Percentiles rank a stretch among this genome's conserved stretches.
Evolutionary conservation across 2,888 invertebrate species (phyloP).

Genomic region (Pammene fasciana): DNA sequence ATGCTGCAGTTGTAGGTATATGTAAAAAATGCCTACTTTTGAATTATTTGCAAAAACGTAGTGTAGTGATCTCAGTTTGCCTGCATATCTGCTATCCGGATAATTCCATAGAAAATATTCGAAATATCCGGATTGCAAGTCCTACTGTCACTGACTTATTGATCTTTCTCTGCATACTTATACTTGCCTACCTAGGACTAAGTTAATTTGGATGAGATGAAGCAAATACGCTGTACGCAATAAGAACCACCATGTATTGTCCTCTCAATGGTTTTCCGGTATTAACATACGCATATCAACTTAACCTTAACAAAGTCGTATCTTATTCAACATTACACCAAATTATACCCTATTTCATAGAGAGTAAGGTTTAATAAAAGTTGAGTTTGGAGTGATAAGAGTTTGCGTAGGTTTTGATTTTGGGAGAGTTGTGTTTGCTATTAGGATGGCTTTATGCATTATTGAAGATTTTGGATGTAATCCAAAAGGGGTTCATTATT

Average conservation of each 20-base stretch:
- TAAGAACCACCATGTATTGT: slow-evolving; percentile 4
- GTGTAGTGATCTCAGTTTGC: too few relatives aligned
- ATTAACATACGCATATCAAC: slow-evolving; percentile 18
- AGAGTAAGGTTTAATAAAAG: background rate
- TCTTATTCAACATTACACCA: background rate
- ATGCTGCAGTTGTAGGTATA: too few relatives aligned
- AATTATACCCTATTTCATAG: background rate
- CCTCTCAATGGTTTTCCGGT: slow-evolving; percentile 25
- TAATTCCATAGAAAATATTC: too few relatives aligned
- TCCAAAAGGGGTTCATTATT: slow-evolving; percentile 13
- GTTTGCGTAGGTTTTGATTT: background rate
- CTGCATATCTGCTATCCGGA: too few relatives aligned
- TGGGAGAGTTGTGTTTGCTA: slow-evolving; percentile 1
- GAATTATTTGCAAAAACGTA: too few relatives aligned
- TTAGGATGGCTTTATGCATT: slow-evolving; percentile 2
- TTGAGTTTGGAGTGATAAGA: background rate
- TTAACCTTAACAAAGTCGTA: slow-evolving; percentile 4
- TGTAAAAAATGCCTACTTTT: too few relatives aligned
- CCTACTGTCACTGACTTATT: too few relatives aligned
- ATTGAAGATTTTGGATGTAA: slow-evolving; percentile 12
- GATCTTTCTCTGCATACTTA: too few relatives aligned
- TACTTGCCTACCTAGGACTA: too few relatives aligned
- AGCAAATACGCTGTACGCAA: background rate
- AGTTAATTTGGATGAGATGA: too few relatives aligned
- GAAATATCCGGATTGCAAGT: too few relatives aligned